Conservation (phyloP, 2,113 vertebrate species). For the human (Homo sapiens) region DNA sequence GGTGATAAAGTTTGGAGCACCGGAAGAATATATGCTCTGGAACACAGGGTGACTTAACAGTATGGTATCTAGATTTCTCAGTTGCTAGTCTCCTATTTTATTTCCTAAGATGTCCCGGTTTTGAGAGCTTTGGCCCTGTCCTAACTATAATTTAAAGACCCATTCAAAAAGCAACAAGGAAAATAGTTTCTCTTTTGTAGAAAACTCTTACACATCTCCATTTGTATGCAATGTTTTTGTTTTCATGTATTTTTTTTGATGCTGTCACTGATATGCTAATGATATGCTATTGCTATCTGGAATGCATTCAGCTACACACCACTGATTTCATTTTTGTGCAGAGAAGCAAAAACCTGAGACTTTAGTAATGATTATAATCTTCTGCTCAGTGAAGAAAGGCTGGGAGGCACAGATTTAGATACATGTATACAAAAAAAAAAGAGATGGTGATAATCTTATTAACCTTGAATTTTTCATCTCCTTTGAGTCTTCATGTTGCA, state of each 20-base stretch:
- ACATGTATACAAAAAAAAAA: not conserved
- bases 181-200: slow-evolving; percentile 50
- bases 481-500: slow-evolving; percentile 65
- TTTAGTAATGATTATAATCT: slow-evolving; percentile 64
- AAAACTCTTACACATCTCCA: slow-evolving; percentile 10
- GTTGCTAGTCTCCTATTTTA: not conserved
- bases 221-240: slow-evolving; percentile 65
- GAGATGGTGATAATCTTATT: slow-evolving; percentile 76
- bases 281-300: slow-evolving; percentile 68
- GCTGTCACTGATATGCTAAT: slow-evolving; percentile 69
- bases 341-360: slow-evolving; percentile 73
- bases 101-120: not conserved
- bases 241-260: slow-evolving; percentile 49
- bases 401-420: slow-evolving; percentile 76
- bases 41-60: not conserved
- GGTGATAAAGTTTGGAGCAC: not conserved
- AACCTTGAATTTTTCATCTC: slow-evolving; percentile 73
- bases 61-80: not conserved
- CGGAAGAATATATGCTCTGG: not conserved
- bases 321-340: slow-evolving; percentile 74
- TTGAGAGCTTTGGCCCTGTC: slow-evolving; percentile 8
- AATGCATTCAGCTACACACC: slow-evolving; percentile 68
- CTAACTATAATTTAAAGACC: not conserved
- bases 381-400: slow-evolving; percentile 78
- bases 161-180: not conserved